Conservation (phyloP, 2,797 vertebrate genomes). For the Mormyrops attenuatus region DNA sequence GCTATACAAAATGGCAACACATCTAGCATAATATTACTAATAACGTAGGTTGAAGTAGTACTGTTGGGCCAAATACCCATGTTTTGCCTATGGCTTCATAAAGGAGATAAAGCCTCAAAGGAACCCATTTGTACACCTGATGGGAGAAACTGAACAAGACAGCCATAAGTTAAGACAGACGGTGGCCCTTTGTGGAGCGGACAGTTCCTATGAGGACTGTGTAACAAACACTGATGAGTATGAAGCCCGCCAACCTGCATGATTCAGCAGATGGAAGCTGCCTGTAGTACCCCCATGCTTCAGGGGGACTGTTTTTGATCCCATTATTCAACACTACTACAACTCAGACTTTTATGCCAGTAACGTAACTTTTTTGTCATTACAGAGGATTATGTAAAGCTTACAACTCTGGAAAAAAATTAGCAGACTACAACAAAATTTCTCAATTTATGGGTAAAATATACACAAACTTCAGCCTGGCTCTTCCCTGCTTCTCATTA, state of each 20-base stretch:
- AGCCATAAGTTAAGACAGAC: neutral
- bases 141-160: neutral
- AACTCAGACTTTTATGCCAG: neutral
- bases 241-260: neutral
- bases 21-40: neutral
- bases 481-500: neutral
- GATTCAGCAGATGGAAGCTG: neutral
- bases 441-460: neutral
- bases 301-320: neutral
- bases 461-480: neutral
- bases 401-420: neutral
- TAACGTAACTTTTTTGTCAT: neutral
- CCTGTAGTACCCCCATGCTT: neutral
- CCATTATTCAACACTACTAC: neutral
- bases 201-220: neutral
- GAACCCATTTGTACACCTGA: neutral
- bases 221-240: neutral
- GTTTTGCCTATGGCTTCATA: neutral
- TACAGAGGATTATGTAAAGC: neutral
- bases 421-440: neutral
- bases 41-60: neutral
- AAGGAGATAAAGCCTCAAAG: neutral
- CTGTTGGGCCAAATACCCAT: neutral
- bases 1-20: neutral
- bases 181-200: neutral